phyloP scores from a whole-genome alignment of 2,888 invertebrate species.

The Parnassius smintheus region DNA sequence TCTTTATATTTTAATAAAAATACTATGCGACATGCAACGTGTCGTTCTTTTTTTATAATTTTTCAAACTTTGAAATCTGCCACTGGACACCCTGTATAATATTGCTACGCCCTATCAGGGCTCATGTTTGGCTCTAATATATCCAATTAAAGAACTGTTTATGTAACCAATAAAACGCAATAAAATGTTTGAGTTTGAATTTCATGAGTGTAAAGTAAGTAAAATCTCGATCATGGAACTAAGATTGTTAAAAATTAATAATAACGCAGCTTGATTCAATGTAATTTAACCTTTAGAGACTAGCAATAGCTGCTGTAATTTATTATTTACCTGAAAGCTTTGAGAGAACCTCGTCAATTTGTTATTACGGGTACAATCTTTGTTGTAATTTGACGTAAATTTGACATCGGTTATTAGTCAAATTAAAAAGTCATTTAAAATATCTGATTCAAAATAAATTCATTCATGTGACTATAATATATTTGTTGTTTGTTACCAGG shows the following conservation, averaged over 20 bases:
- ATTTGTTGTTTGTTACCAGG: no score
- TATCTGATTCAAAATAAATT: slow-evolving; percentile 5
- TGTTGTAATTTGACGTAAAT: slow-evolving; percentile 27
- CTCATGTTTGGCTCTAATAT: no score
- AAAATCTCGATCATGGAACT: slow-evolving; percentile 16
- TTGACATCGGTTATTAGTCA: slow-evolving; percentile 26
- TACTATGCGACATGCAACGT: no score
- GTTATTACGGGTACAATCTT: slow-evolving; percentile 21
- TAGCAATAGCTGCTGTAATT: slow-evolving; percentile 25
- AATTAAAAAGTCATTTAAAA: slow-evolving; percentile 20
- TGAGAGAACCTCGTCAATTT: slow-evolving; percentile 25
- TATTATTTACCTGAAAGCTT: slow-evolving; percentile 28
- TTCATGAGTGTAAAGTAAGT: slow-evolving; percentile 7
- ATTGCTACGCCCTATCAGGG: no score
- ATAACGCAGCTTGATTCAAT: slow-evolving; percentile 55
- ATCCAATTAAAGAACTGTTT: no score
- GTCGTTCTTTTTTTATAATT: no score
- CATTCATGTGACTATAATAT: no score
- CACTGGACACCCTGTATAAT: no score
- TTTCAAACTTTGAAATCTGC: no score
- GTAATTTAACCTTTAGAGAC: slow-evolving; percentile 24
- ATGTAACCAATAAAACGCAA: no score
- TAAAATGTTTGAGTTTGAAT: no score
- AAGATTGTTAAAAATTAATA: slow-evolving; percentile 52
- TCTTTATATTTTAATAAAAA: no score